Base-by-base conservation (phyloP, 1,140 invertebrate species). In the Trichoplusia ni region DNA sequence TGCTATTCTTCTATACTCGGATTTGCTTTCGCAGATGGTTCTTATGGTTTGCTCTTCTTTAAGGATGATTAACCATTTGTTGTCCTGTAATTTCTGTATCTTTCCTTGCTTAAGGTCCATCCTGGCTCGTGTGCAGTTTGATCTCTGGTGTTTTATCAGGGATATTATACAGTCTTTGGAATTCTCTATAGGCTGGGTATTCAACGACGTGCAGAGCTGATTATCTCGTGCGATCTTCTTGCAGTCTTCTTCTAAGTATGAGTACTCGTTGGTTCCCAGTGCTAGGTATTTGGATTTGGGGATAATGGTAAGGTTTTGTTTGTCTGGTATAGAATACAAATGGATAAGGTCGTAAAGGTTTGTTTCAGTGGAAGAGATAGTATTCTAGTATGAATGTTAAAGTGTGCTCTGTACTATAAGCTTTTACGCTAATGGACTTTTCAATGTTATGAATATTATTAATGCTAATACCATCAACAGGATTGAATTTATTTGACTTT, bases 291-390 rank as follows among this genome's bases (percentile, higher is more conserved):
- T n/a, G n/a, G n/a, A n/a, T n/a, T n/a, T n/a, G n/a, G n/a, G n/a
- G n/a, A n/a, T n/a, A n/a, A n/a, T n/a, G n/a, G n/a, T n/a, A n/a
- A n/a, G n/a, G n/a, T 47, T 51, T 14, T 63, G 25, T 51, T 51
- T 40, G 37, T 63, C 33, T 13, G 60, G 60, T 2, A 63, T 63
- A 3, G 60, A 51, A 23, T 23, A 63, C 25, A 63, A n/a, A 25
- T 63, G 60, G 13, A 63, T 63, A 42, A 63, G 49, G 37, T 63
- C 60, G 29, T 63, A 63, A 13, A 31, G 38, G 6, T 38, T 38
- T 4, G 37, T 1, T 6, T 7, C 7, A 38, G 14, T 14, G 4
- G 37, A 38, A 2, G 37, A 14, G 13, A 38, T 38, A 13, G n/a
- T n/a, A n/a, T n/a, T 38, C 37, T 14, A 38, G 14, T 4, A 38